Conservation (phyloP, 1,140 invertebrate genomes). For the Drosophila auraria region DNA sequence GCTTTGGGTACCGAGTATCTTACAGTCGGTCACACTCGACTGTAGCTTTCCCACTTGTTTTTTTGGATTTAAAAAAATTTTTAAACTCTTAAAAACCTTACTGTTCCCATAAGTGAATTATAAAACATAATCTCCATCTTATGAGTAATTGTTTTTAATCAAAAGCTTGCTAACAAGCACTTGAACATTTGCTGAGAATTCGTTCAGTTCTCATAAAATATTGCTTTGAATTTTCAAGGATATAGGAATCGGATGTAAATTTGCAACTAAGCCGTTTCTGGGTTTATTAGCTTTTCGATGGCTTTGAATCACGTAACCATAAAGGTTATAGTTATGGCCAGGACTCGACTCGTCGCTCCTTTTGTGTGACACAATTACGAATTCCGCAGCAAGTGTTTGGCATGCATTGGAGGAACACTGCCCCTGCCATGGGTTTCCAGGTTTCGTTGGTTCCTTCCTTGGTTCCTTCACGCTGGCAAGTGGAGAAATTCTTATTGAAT, state of each 20-base stretch:
- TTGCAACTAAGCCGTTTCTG: background rate
- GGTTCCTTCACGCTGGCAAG: slow-evolving; percentile 13
- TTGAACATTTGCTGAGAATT: background rate
- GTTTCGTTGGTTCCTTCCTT: slow-evolving; percentile 14
- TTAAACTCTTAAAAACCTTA: too few relatives aligned
- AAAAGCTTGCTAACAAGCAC: too few relatives aligned
- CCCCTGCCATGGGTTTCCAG: background rate
- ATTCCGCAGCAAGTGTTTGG: slow-evolving; percentile 56
- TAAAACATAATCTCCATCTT: too few relatives aligned
- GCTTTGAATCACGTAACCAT: slow-evolving; percentile 49
- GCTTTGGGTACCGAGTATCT: too few relatives aligned
- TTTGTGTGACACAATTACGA: slow-evolving; percentile 52
- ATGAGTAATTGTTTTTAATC: background rate
- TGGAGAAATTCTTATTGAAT: slow-evolving; percentile 56
- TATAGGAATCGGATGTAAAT: slow-evolving; percentile 10
- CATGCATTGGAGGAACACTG: slow-evolving; percentile 50
- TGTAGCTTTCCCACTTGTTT: too few relatives aligned
- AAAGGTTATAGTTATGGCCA: slow-evolving; percentile 48
- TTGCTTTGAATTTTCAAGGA: background rate
- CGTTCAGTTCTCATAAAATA: background rate
- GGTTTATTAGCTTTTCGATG: slow-evolving; percentile 23
- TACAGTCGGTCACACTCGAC: too few relatives aligned
- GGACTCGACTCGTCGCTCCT: slow-evolving; percentile 26
- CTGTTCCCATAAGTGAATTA: too few relatives aligned
- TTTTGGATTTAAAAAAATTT: too few relatives aligned